A percentile compares a stretch with the other conserved stretches of the same genome.
These are phyloP conservation scores for Eudasyphora cyanicolor DNA, from an alignment of 2,888 invertebrate genomes.

Conservation along the genomic window DNA sequence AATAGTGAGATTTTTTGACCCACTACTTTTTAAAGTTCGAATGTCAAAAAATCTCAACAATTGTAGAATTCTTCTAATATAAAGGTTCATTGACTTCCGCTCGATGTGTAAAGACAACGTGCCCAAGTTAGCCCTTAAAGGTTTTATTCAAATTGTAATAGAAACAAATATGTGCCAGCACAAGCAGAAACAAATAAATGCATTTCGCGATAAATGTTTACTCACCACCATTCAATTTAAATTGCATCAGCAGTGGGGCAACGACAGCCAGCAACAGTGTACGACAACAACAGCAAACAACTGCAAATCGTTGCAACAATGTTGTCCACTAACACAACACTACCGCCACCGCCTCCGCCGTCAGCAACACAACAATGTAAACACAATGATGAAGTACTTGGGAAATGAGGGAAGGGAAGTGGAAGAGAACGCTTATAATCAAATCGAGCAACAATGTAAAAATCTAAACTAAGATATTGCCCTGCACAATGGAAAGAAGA, in stretches of 20 bases:
- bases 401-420: no score
- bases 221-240: background rate
- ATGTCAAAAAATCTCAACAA: no score
- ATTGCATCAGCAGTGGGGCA: background rate
- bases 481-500: background rate
- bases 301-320: slow-evolving; percentile 51
- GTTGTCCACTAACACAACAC: slow-evolving; percentile 25
- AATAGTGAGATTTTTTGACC: no score
- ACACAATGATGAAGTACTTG: no score
- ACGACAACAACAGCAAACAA: slow-evolving; percentile 14
- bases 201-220: slow-evolving; percentile 1
- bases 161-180: slow-evolving; percentile 43
- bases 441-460: slow-evolving; percentile 19
- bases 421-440: background rate
- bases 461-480: background rate
- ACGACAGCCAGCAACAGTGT: background rate
- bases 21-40: no score
- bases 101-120: no score
- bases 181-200: slow-evolving; percentile 33
- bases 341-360: background rate
- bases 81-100: no score
- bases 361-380: background rate
- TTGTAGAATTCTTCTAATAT: no score
- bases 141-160: slow-evolving; percentile 1
- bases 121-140: background rate